These are phyloP conservation scores for Hippocampus guttulatus DNA, from an alignment of 2,113 vertebrate species.

Conservation along the genomic window DNA sequence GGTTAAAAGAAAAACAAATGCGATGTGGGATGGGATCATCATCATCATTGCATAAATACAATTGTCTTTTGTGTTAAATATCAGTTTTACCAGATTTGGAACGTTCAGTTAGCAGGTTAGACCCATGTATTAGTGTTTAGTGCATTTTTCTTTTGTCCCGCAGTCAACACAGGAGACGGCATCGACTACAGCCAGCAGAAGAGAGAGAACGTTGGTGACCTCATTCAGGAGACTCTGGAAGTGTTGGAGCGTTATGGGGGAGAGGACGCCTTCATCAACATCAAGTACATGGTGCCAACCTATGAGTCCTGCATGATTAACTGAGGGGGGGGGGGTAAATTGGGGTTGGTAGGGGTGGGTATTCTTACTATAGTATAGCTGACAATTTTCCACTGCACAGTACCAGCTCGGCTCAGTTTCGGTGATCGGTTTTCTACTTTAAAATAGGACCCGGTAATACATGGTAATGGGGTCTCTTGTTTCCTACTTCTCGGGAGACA, in stretches of 20 bases:
- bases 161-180: slow-evolving; percentile 85
- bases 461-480: not conserved
- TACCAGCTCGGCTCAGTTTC: not conserved
- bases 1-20: too few species aligned
- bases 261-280: slow-evolving; percentile 86
- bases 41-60: too few species aligned
- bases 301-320: slow-evolving; percentile 84
- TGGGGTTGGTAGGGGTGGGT: not conserved
- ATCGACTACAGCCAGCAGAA: slow-evolving; percentile 90
- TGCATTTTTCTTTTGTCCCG: slow-evolving; percentile 13
- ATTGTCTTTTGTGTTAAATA: not conserved
- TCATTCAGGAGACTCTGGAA: slow-evolving; percentile 90
- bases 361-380: not conserved
- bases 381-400: not conserved
- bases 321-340: slow-evolving; percentile 26
- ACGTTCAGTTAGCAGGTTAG: not conserved
- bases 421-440: not conserved
- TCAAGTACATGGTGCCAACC: slow-evolving; percentile 96
- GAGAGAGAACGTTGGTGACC: slow-evolving; percentile 84
- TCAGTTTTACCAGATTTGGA: not conserved
- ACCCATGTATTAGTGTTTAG: not conserved
- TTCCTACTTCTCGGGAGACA: not conserved
- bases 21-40: too few species aligned
- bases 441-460: not conserved
- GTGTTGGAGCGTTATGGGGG: slow-evolving; percentile 86